phyloP scores from a whole-genome alignment of 2,888 invertebrate species.

The Xestoiulus laeticollis region DNA sequence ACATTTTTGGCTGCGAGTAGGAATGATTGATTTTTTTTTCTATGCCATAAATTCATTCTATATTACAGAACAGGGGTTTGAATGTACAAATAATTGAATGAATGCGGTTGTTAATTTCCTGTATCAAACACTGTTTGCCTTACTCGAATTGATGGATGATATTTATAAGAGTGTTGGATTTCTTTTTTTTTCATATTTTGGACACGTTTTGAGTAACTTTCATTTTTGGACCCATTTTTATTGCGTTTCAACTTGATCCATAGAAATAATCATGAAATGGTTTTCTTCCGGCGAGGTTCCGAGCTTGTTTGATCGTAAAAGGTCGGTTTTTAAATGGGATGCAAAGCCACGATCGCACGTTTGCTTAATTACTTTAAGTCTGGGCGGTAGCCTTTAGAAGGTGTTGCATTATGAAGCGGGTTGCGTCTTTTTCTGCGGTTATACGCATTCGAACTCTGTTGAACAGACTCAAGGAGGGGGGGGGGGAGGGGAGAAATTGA shows the following conservation, averaged over 20 bases:
- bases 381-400: not conserved
- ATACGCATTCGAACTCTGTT: not conserved
- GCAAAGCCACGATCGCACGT: slow-evolving; percentile 16
- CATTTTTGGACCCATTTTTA: slow-evolving; percentile 3
- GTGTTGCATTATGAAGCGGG: not conserved
- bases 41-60: not conserved
- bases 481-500: no score
- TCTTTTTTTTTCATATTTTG: not conserved
- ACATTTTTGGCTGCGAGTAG: not conserved
- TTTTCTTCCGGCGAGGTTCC: slow-evolving; percentile 21
- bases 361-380: not conserved
- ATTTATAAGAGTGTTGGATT: not conserved
- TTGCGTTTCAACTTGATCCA: not conserved
- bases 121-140: slow-evolving; percentile 24
- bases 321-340: not conserved
- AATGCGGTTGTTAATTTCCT: slow-evolving; percentile 9
- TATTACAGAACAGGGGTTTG: slow-evolving; percentile 8
- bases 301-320: not conserved
- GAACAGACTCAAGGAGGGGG: not conserved
- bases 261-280: slow-evolving; percentile 21
- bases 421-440: not conserved
- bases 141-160: slow-evolving; percentile 6
- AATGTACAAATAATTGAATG: slow-evolving; percentile 21
- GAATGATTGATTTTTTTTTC: not conserved
- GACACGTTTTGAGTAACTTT: not conserved